Base-by-base conservation (phyloP, 2,888 invertebrate genomes). In the Penaeus monodon region DNA sequence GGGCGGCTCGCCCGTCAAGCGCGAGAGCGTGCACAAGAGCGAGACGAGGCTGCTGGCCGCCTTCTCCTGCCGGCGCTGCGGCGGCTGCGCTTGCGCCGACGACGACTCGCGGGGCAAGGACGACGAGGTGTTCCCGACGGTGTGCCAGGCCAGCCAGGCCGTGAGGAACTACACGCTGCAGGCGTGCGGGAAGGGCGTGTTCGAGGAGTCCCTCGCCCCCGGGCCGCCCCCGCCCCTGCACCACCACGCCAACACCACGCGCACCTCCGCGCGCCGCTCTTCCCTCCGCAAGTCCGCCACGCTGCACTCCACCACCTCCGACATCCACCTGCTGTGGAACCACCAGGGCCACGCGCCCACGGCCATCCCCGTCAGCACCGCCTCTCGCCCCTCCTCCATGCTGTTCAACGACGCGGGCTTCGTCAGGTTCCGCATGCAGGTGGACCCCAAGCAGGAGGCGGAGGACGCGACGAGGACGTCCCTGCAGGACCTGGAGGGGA, bases 371-470 rank as follows among this genome's bases (percentile, higher is more conserved):
- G 78, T 85, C 0, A 66, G 76, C 49, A 49, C 74, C 24, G 64
- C 89, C 4, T 86, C 89, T 88, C 91, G 95, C 91, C 92, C 80
- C 10, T 88, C 89, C 4, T 93, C 96, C 91, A 97, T 97, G 96
- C 93, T 97, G 90, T 96, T 97, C n/a, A 96, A 96, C 89, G 97
- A 97, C 92, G 96, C 97, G 91, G 97, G 97, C 10, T 97, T 97
- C 92, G 95, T 97, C 24, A 94, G 97, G 91, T 97, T 97, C 93
- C 94, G 96, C 89, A 95, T 96, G 27, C 93, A 96, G 91, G 96
- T 92, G 44, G 93, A 93, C 90, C 91, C 92, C 38, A 92, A 92
- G 87, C 92, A 91, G 83, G 90, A 90, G 14, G 90, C 91, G 89
- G 91, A 91, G 57, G 90, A 91, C n/a, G 85, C 88, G 70, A 77